Evolutionary conservation across 2,888 invertebrate genomes (phyloP).

Genomic region (Panopea generosa): DNA sequence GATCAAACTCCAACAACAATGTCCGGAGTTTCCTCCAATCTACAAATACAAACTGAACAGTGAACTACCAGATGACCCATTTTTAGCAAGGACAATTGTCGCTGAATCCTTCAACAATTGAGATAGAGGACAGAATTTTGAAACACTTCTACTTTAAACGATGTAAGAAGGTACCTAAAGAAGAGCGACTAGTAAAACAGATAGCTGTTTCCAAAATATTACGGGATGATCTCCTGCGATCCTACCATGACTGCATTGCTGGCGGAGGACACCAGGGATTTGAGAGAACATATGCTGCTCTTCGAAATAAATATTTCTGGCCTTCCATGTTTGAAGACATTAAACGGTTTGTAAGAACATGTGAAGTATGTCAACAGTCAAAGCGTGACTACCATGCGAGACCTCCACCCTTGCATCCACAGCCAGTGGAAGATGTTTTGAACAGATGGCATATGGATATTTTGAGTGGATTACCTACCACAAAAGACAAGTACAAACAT

Average conservation of each 20-base stretch:
- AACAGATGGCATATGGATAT: constrained; percentile 55
- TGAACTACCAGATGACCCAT: constrained; percentile 5
- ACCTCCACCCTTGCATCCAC: constrained; percentile 49
- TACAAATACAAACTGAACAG: neutral
- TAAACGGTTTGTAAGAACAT: constrained; percentile 37
- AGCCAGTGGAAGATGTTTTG: constrained; percentile 86
- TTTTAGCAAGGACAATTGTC: constrained; percentile 6
- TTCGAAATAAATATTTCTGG: constrained; percentile 65
- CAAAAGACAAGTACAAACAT: constrained; percentile 51
- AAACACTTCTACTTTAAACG: constrained; percentile 11
- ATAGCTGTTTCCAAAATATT: constrained; percentile 9
- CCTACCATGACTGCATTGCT: too few species aligned
- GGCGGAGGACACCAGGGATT: too few species aligned
- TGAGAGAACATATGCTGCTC: too few species aligned
- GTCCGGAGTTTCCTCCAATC: neutral
- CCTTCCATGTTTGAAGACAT: constrained; percentile 57
- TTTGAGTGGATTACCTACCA: constrained; percentile 36
- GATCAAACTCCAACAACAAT: neutral
- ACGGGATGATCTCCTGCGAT: constrained; percentile 61
- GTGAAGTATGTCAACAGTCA: constrained; percentile 46
- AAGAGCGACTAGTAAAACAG: neutral
- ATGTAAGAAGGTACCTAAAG: neutral
- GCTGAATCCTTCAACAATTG: constrained; percentile 21
- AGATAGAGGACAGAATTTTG: constrained; percentile 2
- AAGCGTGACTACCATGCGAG: constrained; percentile 34